Evolutionary conservation across 2,113 vertebrate genomes (phyloP), one percentile per base, ranked within the genome.

Genomic region (Beaufortia kweichowensis): DNA sequence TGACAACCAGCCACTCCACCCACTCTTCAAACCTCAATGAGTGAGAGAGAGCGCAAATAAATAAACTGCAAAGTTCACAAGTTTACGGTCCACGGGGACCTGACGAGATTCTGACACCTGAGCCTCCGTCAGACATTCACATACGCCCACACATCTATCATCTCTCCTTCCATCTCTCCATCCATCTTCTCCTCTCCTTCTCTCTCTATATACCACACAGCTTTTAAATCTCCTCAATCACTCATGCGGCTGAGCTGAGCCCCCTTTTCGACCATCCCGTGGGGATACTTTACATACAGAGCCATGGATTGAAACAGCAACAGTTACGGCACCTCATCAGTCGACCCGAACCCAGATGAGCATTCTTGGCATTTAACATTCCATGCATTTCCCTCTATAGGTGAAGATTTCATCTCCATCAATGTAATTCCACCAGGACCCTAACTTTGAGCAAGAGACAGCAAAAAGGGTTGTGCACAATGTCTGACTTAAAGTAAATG

Each of bases 401-500:
- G 61, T 9, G 11, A 24, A 23, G 41, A 26, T 28, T 56, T 62
- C 21, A 59, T 63, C 28, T 64, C 46, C 26, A 29, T 46, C 83
- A 82, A 85, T 79, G 79, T 89, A 88, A 90, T 89, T 88, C 87
- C 86, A 86, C 83, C 53, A 41, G 72, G 85, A 86, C 86, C 70
- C 79, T 78, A 88, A 86, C 82, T 72, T 35, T 87, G 41, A 68
- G 19, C 17, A 17, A 15, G 17, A 14, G 15, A 12, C 15, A 15
- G 4, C 14, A 15, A 48, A 48, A 48, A 15, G 10, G 35, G 43
- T 4, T 17, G 43, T 15, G 43, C 17, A 17, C 17, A 1, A 48
- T 48, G 43, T 5, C 15, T 48, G 43, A 48, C 17, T 17, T 17
- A 48, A 48, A 3, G 10, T 3, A 39, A n/a, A n/a, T n/a, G n/a